Evolutionary conservation across 2,113 vertebrate species (phyloP).

Genomic region (Guaruba guarouba): DNA sequence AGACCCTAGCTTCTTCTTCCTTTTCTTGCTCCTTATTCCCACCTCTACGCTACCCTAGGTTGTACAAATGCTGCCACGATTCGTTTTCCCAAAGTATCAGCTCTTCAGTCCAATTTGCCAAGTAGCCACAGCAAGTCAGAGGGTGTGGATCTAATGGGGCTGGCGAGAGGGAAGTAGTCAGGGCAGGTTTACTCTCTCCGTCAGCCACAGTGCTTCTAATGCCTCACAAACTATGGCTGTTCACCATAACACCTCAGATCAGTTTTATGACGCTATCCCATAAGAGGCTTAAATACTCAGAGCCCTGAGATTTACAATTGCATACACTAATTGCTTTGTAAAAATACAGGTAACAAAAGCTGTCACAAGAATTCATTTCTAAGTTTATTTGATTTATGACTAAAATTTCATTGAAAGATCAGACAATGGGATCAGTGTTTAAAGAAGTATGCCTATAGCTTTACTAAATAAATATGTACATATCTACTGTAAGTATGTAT

Average conservation of each 20-base stretch:
- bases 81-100: neutral
- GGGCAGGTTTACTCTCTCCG: neutral
- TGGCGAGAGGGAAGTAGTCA: neutral
- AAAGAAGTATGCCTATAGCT: neutral
- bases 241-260: accelerated
- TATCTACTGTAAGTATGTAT: neutral
- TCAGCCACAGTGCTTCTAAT: neutral
- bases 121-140: neutral
- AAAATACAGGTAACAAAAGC: neutral
- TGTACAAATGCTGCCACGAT: neutral
- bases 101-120: neutral
- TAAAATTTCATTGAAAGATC: neutral
- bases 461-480: neutral
- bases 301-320: neutral
- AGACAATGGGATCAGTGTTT: neutral
- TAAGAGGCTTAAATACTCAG: neutral
- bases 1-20: neutral
- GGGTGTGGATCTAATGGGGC: neutral
- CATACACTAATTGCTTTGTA: neutral
- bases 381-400: neutral
- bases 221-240: neutral
- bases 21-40: neutral
- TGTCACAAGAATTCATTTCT: neutral
- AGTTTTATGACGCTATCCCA: no score
- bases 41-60: neutral